Conservation (phyloP, 2,888 invertebrate species). For the Mythimna albipuncta region DNA sequence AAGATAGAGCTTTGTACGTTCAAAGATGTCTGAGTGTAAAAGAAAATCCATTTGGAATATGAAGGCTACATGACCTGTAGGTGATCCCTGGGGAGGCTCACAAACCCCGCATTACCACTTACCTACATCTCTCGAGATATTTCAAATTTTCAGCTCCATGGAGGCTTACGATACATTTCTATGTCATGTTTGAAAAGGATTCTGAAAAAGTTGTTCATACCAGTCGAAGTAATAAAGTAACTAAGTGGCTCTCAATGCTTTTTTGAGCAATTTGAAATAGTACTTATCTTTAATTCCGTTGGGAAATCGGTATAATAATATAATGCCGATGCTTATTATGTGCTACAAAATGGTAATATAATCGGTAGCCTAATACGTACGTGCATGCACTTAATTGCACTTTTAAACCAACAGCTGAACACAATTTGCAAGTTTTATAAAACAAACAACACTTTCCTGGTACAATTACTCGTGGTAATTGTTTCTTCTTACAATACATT, state of each 20-base stretch:
- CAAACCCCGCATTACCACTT: constrained; percentile 62
- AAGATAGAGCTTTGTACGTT: constrained; percentile 48
- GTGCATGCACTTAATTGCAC: constrained; percentile 30
- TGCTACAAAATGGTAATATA: not conserved
- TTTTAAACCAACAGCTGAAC: constrained; percentile 30
- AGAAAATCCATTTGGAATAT: constrained; percentile 62
- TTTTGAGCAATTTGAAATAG: not conserved
- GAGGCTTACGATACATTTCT: constrained; percentile 53
- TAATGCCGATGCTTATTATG: not conserved
- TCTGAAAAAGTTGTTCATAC: constrained; percentile 49
- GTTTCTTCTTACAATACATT: constrained; percentile 43
- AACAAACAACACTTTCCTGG: constrained; percentile 10
- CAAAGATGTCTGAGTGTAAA: constrained; percentile 55
- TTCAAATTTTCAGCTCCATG: constrained; percentile 49
- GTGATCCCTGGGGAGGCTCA: constrained; percentile 52
- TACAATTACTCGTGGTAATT: constrained; percentile 28
- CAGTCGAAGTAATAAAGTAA: constrained; percentile 28
- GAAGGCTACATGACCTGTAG: constrained; percentile 60
- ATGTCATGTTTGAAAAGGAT: constrained; percentile 51
- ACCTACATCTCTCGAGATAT: constrained; percentile 57
- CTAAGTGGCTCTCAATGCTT: constrained; percentile 33
- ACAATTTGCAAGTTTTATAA: constrained; percentile 26
- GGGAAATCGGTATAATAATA: not conserved
- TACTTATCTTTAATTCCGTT: not conserved
- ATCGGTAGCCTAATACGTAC: constrained; percentile 5